Conservation (phyloP, 2,113 vertebrate genomes). For the Limanda limanda region DNA sequence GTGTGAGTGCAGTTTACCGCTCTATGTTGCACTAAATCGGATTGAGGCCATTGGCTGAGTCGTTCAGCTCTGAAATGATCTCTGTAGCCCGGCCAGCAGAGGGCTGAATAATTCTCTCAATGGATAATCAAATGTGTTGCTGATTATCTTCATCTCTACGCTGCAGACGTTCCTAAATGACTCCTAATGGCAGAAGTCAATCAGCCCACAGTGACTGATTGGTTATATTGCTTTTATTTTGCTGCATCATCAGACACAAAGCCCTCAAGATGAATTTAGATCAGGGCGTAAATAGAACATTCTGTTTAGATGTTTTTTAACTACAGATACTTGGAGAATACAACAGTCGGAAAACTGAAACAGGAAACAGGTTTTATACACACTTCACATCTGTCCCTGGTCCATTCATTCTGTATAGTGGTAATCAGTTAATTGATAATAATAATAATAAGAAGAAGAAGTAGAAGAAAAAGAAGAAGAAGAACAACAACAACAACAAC, state of each 20-base stretch:
- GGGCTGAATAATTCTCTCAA: slow-evolving; percentile 50
- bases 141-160: slow-evolving; percentile 63
- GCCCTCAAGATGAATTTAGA: slow-evolving; percentile 6
- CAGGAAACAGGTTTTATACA: too few species aligned
- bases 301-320: background rate
- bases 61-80: slow-evolving; percentile 62
- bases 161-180: slow-evolving; percentile 47
- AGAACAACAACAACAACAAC: too few species aligned
- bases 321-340: too few species aligned
- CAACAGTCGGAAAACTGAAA: background rate
- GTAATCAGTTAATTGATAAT: too few species aligned
- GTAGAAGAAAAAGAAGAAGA: too few species aligned
- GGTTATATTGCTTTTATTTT: slow-evolving; percentile 31
- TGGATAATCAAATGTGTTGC: slow-evolving; percentile 64
- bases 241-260: too few species aligned
- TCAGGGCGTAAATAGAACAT: slow-evolving; percentile 13
- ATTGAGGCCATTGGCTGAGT: slow-evolving; percentile 46
- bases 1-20: slow-evolving; percentile 10
- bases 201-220: slow-evolving; percentile 56
- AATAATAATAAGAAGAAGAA: too few species aligned
- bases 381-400: too few species aligned
- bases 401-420: too few species aligned
- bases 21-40: slow-evolving; percentile 38
- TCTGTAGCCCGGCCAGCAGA: slow-evolving; percentile 34
- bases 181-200: slow-evolving; percentile 60